Evolutionary conservation across 2,888 invertebrate species (phyloP), one percentile per base, ranked within the genome.

Genomic region (Leucoma salicis): DNA sequence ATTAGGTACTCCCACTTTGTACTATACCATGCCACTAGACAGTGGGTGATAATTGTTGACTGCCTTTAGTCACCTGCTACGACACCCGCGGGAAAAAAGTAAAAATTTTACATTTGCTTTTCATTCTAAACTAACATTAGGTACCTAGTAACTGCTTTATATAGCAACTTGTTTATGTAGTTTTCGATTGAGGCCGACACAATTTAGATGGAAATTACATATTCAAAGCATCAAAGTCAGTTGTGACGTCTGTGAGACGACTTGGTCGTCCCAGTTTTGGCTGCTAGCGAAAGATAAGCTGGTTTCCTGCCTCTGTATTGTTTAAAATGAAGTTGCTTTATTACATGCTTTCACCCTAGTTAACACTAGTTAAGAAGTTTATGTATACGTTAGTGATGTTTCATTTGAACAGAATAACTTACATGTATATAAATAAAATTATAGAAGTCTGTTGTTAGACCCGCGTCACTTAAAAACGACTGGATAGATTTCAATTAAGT

Each of bases 261-360:
- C 56, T 57, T 45, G 43, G 56, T 48, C 52, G 63, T 55, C 48
- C 57, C 56, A 57, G 66, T 64, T 61, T 47, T 53, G 50, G 45
- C 77, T 81, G 81, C 48, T 59, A 63, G 59, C 57, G 65, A 57
- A 54, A 70, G 82, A 82, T 82, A 81, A 82, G 74, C 72, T 64
- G 55, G 65, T 68, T 72, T 64, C 59, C 71, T 66, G 60, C 41
- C 47, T 54, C 51, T 57, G 57, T 63, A 76, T 77, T 79, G 77
- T 75, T 69, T 73, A 42, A 66, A 72, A 68, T 72, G 67, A 64
- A 60, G 68, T 57, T 63, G 61, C 67, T 71, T 70, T 74, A 71
- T 70, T 54, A 66, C 52, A 63, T 50, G 50, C 53, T 56, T 58
- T 55, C 50, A 66, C 56, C 59, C 57, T 53, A 65, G 59, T 63